Evolutionary conservation across 2,113 vertebrate species (phyloP), one percentile per base, ranked within the genome.

Genomic region (Potamarius usumacintae): DNA sequence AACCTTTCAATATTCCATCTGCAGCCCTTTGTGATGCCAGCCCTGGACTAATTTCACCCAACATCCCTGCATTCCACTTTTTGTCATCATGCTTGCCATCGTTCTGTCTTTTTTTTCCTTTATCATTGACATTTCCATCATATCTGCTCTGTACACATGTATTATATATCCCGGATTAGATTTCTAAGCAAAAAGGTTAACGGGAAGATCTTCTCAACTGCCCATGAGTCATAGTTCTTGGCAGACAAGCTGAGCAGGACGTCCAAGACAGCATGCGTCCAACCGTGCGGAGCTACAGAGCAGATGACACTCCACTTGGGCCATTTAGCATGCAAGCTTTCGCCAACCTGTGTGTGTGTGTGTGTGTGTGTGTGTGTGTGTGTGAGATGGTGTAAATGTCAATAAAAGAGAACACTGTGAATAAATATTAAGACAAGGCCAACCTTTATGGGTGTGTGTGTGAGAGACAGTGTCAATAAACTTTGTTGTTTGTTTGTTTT

Each of bases 291-390:
- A 94, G 92, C 94, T 92, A 92, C 91, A 92, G 94, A 95, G 94
- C 96, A 97, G 95, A 97, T 97, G 97, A 97, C 93, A 80, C 89
- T 80, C 91, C 89, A 92, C 93, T 93, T 92, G 89, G 93, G 95
- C 95, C 95, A 92, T 97, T 96, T 95, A 96, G 95, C 96, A 94
- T 91, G 87, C 91, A 90, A 93, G 93, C 90, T 90, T 91, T 93
- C 96, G 96, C 96, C 97, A 97, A 82, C 42, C 72, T 81, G 27
- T 84, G 22, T 80, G 20, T 83, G 62, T 52, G 8, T 60, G 30
- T 82, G 50, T 83, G 57, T 74, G 12, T 60, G 63, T 62, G 60
- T 63, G 34, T 83, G 62, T 52, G 8, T 60, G 30, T 82, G 58
- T 83, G 57, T 74, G 60, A 50, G 34, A 22, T 72, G 34, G 42